These are phyloP conservation scores for Callospermophilus lateralis DNA, from an alignment of 2,113 vertebrate genomes.

Conservation along the genomic window DNA sequence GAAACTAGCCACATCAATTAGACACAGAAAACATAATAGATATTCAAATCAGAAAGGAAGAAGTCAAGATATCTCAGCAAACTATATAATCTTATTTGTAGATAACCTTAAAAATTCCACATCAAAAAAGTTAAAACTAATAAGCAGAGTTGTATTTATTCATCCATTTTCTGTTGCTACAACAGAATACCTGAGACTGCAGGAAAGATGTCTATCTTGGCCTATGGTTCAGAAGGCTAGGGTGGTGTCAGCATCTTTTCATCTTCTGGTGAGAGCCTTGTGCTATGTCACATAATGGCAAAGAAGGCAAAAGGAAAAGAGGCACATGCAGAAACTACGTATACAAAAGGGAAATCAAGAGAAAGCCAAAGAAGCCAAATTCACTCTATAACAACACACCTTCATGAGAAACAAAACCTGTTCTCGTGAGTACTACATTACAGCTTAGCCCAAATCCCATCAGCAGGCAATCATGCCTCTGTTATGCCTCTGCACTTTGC, in stretches of 20 bases:
- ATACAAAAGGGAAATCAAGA: neutral
- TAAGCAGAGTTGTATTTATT: neutral
- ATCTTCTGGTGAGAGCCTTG: neutral
- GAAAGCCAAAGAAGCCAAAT: no score
- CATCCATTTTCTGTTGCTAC: neutral
- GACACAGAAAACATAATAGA: neutral
- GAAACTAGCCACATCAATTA: neutral
- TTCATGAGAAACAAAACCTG: neutral
- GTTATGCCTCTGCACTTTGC: no score
- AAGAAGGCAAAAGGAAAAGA: neutral
- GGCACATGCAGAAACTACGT: neutral
- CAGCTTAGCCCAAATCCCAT: neutral
- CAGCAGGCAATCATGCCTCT: neutral
- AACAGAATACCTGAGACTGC: neutral
- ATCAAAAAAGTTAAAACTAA: neutral
- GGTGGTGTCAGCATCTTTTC: no score
- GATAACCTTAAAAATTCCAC: neutral
- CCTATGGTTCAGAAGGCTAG: neutral
- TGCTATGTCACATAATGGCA: no score
- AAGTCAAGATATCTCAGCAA: neutral
- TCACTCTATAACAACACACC: neutral
- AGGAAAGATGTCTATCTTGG: neutral
- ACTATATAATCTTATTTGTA: neutral
- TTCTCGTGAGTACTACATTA: no score
- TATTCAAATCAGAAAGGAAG: neutral